Base-by-base conservation (phyloP, 2,113 vertebrate species). In the Rafetus swinhoei region DNA sequence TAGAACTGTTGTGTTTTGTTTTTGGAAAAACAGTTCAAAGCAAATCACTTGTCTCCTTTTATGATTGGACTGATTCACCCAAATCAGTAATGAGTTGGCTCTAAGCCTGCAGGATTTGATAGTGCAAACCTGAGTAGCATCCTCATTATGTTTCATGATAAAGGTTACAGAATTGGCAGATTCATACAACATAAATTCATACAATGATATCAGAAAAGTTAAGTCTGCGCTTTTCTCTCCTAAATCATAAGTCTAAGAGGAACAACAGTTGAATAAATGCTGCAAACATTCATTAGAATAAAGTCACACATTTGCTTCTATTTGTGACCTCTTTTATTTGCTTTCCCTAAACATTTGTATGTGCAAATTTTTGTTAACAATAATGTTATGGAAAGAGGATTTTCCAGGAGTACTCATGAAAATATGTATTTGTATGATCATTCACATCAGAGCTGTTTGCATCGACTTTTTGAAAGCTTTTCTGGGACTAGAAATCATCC, bases 381-480 rank as follows among this genome's bases (percentile, higher is more conserved):
- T 10, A 24, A 59, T 24, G 24, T 59, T 59, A 25, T 59, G 25
- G 65, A n/a, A 69, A n/a, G 32, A 32, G 13, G 16, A 3, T 0
- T 19, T 3, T 2, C 3, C 7, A 22, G 29, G 24, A 6, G 4
- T 22, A 4, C 2, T 9, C 4, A 1, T 6, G 29, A 10, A 29
- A 19, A 1, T 25, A 59, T 25, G 13, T 45, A 14, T 7, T 25
- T 21, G 32, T 3, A 3, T 1, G 1, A 4, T 15, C 7, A 3
- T 12, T 15, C 1, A 0, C 19, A 1, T 18, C 0, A 1, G 1
- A 9, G 1, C 12, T 5, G 9, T 27, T 53, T 12, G 32, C 0
- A 1, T 21, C 4, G 0, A 6, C n/a, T 35, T 19, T 13, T 54
- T 82, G 11, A 22, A 39, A 72, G 25, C 45, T 1, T 22, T 4